Evolutionary conservation across 2,113 vertebrate genomes (phyloP).

Genomic region (Xenus cinereus): DNA sequence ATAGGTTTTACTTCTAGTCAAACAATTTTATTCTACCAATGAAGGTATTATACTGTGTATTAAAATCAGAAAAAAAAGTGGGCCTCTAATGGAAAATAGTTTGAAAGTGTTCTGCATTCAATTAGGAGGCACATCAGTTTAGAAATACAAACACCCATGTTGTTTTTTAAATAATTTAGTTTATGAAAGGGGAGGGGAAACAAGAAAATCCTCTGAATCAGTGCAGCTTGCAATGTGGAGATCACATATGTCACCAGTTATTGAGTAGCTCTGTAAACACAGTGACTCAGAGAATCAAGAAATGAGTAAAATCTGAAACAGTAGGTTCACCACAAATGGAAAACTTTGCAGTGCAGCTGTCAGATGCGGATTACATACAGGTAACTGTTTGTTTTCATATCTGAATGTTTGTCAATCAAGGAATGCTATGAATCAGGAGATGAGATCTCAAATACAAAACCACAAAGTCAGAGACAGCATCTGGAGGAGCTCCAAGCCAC

Average conservation of each 20-base stretch:
- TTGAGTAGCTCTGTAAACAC: not conserved
- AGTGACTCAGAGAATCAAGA: not conserved
- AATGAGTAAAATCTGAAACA: not conserved
- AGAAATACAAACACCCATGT: conserved; percentile 55
- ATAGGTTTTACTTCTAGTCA: conserved; percentile 45
- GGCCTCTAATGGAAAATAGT: conserved; percentile 35
- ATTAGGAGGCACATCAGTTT: conserved; percentile 44
- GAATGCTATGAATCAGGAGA: conserved; percentile 77
- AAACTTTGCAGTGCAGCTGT: conserved; percentile 68
- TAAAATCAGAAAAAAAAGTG: conserved; percentile 45
- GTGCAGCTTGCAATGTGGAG: not conserved
- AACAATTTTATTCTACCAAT: conserved; percentile 57
- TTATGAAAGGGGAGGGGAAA: conserved; percentile 21
- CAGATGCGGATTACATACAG: conserved; percentile 73
- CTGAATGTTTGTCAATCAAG: conserved; percentile 89
- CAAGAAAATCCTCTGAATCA: conserved; percentile 31
- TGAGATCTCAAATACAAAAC: conserved; percentile 84
- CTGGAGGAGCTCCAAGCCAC: conserved; percentile 90
- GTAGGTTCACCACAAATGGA: not conserved
- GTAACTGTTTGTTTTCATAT: conserved; percentile 87
- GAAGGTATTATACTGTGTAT: conserved; percentile 36
- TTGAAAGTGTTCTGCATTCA: conserved; percentile 57
- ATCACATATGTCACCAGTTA: conserved; percentile 7
- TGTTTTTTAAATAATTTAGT: conserved; percentile 54
- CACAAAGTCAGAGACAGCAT: conserved; percentile 75